Evolutionary conservation across 2,797 vertebrate species (phyloP), one percentile per base, ranked within the genome.

Genomic region (Tolypeutes matacus): DNA sequence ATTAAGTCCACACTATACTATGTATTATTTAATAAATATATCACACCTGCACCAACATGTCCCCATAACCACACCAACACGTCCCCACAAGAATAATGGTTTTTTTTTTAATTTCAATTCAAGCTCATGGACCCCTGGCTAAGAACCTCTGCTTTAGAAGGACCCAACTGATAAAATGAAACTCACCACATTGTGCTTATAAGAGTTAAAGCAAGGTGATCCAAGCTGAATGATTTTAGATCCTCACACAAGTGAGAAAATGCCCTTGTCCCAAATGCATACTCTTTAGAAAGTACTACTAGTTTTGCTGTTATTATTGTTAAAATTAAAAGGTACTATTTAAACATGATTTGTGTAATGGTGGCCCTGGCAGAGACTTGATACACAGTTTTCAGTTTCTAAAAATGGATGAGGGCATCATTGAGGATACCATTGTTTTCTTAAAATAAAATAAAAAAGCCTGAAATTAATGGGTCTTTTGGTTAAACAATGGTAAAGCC

Each of bases 101-200:
- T 46, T 46, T 39, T 39, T 39, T 46, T 46, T 46, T 8, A 6
- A 46, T 46, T 46, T 46, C 46, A 46, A 46, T 46, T 46, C 46
- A 46, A 46, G 46, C 46, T 46, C 46, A 46, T 8, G 8, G 46
- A 46, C 46, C 46, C 46, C 46, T 46, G 46, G 46, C 11, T 46
- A 46, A 46, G 11, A 46, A 46, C 39, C 39, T 39, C 39, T 39
- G 39, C 39, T 39, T 39, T 7, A 96, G 62, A 29, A 53, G 3
- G 0, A 76, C n/a, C 5, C 76, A 89, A 89, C 72, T 86, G 89
- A 87, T 89, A 20, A 97, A 97, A 97, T 0, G 78, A 98, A 97
- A 96, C 94, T 39, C 0, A 10, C 46, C 1, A 1, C n/a, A 10
- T 39, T 64, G 5, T 58, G 60, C 62, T 60, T 0, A 1, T 42